Conservation (phyloP, 1,140 invertebrate species). For the Drosophila biarmipes region DNA sequence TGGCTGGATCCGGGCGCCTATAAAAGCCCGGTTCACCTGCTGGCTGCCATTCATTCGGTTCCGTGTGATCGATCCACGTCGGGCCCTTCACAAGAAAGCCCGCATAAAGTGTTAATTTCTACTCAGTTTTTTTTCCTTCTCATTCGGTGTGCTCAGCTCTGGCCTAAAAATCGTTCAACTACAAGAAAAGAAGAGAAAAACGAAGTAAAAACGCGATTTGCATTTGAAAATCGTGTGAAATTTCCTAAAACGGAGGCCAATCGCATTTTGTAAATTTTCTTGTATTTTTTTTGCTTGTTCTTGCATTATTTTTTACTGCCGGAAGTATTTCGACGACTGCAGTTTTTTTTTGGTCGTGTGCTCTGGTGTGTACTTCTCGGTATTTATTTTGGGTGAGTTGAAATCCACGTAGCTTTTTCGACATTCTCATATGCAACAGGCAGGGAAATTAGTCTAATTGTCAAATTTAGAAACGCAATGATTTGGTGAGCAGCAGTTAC, state of each 20-base stretch:
- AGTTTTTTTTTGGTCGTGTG: slow-evolving; percentile 41
- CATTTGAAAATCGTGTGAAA: slow-evolving; percentile 77
- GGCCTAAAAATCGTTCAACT: slow-evolving; percentile 26
- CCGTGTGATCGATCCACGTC: slow-evolving; percentile 54
- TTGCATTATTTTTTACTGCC: slow-evolving; percentile 40
- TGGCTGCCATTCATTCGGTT: slow-evolving; percentile 65
- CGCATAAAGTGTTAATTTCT: slow-evolving; percentile 74
- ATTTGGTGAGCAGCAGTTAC: slow-evolving; percentile 47
- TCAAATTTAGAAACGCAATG: slow-evolving; percentile 72
- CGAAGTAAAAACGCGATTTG: slow-evolving; percentile 57
- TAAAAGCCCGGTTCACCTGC: slow-evolving; percentile 71
- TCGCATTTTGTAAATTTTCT: slow-evolving; percentile 41
- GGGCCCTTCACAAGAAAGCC: slow-evolving; percentile 20
- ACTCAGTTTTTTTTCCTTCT: slow-evolving; percentile 11
- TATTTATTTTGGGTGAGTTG: slow-evolving; percentile 48
- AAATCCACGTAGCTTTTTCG: slow-evolving; percentile 2
- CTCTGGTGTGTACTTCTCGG: slow-evolving; percentile 28
- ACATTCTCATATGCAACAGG: slow-evolving; percentile 46
- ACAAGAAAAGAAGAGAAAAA: slow-evolving; percentile 10
- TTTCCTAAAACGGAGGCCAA: slow-evolving; percentile 58
- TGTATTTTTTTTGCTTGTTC: slow-evolving; percentile 29
- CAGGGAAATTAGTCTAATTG: slow-evolving; percentile 74
- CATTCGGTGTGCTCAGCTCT: slow-evolving; percentile 9
- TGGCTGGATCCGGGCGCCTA: slow-evolving; percentile 31
- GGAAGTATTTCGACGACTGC: slow-evolving; percentile 60